These are phyloP conservation scores for Imbricaverruca yamaguchii DNA, from an alignment of 2,888 invertebrate genomes.

Conservation along the genomic window DNA sequence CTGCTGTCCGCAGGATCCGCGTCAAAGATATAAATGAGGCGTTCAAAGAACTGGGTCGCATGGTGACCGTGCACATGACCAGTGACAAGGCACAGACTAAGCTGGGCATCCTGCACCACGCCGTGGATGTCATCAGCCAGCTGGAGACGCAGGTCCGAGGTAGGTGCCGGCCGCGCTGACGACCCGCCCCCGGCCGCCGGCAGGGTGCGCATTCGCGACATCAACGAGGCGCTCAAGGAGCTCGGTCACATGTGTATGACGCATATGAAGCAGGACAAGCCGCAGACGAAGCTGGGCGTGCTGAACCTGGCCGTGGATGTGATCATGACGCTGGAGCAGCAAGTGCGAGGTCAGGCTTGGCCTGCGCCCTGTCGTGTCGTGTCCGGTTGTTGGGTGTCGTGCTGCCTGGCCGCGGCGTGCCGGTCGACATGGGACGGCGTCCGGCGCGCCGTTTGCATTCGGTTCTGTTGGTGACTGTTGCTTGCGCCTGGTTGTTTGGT, in stretches of 20 bases:
- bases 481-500: too few species aligned
- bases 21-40: slow-evolving; percentile 55
- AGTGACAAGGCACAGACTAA: slow-evolving; percentile 52
- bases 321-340: slow-evolving; percentile 94
- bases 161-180: slow-evolving; percentile 27
- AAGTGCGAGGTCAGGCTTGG: slow-evolving; percentile 75
- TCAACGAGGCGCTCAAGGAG: slow-evolving; percentile 97
- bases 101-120: slow-evolving; percentile 52
- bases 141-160: slow-evolving; percentile 52
- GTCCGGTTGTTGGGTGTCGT: not conserved
- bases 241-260: slow-evolving; percentile 97
- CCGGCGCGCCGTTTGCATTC: too few species aligned
- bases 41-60: slow-evolving; percentile 54
- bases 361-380: not conserved
- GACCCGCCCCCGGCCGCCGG: not conserved
- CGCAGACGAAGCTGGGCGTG: slow-evolving; percentile 95
- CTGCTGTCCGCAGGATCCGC: slow-evolving; percentile 44
- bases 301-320: slow-evolving; percentile 98
- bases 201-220: slow-evolving; percentile 96
- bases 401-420: not conserved
- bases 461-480: too few species aligned
- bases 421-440: too few species aligned
- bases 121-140: slow-evolving; percentile 51
- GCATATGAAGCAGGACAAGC: slow-evolving; percentile 92
- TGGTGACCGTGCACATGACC: slow-evolving; percentile 49